These are phyloP conservation scores for Hippocampus kuda DNA, from an alignment of 2,797 vertebrate genomes.

Conservation along the genomic window DNA sequence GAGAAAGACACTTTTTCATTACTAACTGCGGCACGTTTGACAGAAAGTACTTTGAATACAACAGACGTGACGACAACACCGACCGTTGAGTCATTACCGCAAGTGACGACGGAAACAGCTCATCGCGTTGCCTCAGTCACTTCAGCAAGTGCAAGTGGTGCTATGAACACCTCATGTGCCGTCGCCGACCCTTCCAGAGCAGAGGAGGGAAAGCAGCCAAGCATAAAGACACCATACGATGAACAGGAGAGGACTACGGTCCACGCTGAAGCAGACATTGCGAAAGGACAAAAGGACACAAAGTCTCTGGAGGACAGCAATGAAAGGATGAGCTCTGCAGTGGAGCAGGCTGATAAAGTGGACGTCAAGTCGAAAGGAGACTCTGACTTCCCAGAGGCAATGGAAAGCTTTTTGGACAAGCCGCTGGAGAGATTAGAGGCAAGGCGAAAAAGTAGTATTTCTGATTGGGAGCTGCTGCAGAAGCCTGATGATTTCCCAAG, in stretches of 20 bases:
- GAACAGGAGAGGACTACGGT: slow-evolving; percentile 22
- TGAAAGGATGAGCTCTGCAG: slow-evolving; percentile 28
- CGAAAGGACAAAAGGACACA: slow-evolving; percentile 12
- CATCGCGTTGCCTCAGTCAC: slow-evolving; percentile 57
- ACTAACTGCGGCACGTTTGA: slow-evolving; percentile 19
- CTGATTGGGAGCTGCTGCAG: slow-evolving; percentile 61
- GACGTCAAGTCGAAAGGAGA: slow-evolving; percentile 15
- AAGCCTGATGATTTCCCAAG: slow-evolving; percentile 54
- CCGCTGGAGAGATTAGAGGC: slow-evolving; percentile 41
- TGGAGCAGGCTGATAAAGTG: slow-evolving; percentile 29
- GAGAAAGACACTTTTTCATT: slow-evolving; percentile 34
- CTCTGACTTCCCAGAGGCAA: slow-evolving; percentile 29
- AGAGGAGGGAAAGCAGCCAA: slow-evolving; percentile 21
- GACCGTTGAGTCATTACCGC: slow-evolving; percentile 37
- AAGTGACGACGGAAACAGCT: slow-evolving; percentile 43
- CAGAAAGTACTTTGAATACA: slow-evolving; percentile 18
- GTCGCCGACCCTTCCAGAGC: slow-evolving; percentile 29
- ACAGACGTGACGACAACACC: slow-evolving; percentile 31
- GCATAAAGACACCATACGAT: slow-evolving; percentile 1
- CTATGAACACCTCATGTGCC: slow-evolving; percentile 41
- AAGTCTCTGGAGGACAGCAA: slow-evolving; percentile 21
- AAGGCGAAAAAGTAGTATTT: slow-evolving; percentile 62
- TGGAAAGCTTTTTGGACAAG: slow-evolving; percentile 34
- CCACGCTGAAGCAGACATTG: slow-evolving; percentile 12
- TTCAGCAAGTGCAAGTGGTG: slow-evolving; percentile 50